Evolutionary conservation across 2,113 vertebrate genomes (phyloP).

Genomic region (Odocoileus virginianus): DNA sequence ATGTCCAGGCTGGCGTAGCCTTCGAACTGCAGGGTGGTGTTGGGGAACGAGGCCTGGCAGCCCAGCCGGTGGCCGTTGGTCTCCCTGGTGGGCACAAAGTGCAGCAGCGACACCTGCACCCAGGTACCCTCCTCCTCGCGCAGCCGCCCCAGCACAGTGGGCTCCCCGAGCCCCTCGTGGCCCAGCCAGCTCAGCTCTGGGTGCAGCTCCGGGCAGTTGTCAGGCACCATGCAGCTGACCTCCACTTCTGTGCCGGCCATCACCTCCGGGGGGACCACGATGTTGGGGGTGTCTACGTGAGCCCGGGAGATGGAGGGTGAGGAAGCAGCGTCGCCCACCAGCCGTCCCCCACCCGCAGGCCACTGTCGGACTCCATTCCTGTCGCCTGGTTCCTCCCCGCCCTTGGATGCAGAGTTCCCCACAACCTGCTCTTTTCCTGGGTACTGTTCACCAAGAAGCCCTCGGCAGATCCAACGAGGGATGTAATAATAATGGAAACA

Average conservation of each 20-base stretch:
- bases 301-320: not conserved
- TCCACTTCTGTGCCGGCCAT: slow-evolving; percentile 86
- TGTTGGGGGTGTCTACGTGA: slow-evolving; percentile 86
- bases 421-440: not conserved
- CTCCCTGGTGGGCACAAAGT: slow-evolving; percentile 87
- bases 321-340: fast-evolving
- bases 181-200: slow-evolving; percentile 91
- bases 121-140: slow-evolving; percentile 87
- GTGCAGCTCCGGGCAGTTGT: slow-evolving; percentile 90
- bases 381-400: not conserved
- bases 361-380: not conserved
- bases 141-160: slow-evolving; percentile 81
- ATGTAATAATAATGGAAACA: no score
- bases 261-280: slow-evolving; percentile 87
- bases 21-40: slow-evolving; percentile 87
- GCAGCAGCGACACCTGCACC: slow-evolving; percentile 85
- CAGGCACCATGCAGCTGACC: slow-evolving; percentile 88
- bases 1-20: slow-evolving; percentile 87
- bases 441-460: not conserved
- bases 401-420: not conserved
- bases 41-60: slow-evolving; percentile 88
- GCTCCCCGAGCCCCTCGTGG: slow-evolving; percentile 87
- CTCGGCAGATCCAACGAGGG: not conserved
- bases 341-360: not conserved
- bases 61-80: slow-evolving; percentile 89